These are phyloP conservation scores for Pygathrix nemaeus DNA, from an alignment of 2,113 vertebrate species.

Conservation along the genomic window DNA sequence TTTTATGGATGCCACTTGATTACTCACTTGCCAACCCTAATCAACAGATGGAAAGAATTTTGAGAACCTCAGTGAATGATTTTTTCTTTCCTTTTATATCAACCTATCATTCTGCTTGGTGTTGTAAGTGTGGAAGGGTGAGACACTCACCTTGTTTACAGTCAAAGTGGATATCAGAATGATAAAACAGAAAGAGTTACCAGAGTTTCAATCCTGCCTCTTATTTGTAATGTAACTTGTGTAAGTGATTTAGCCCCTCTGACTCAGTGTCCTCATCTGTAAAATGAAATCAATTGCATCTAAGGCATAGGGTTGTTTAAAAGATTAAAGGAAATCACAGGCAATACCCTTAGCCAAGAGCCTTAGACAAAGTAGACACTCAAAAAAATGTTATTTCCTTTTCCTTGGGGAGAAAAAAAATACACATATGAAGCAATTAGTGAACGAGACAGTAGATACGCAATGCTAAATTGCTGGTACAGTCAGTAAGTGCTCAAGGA, in stretches of 20 bases:
- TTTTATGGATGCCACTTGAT: background rate
- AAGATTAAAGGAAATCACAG: conserved; percentile 35
- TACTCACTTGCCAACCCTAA: background rate
- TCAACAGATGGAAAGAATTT: background rate
- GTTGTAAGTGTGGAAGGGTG: background rate
- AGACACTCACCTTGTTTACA: background rate
- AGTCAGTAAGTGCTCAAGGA: conserved; percentile 34
- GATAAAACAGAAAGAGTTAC: background rate
- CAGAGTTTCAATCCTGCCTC: background rate
- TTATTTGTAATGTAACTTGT: background rate
- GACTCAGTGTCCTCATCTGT: conserved; percentile 41
- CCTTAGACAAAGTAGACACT: conserved; percentile 22
- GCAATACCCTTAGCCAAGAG: conserved; percentile 1
- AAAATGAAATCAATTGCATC: conserved; percentile 33
- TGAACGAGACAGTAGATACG: conserved; percentile 43
- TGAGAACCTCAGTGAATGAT: background rate
- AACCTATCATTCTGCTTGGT: background rate
- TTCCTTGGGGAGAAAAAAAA: conserved; percentile 36
- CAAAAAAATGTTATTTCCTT: conserved; percentile 17
- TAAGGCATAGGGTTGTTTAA: conserved; percentile 8
- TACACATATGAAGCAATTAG: conserved; percentile 55
- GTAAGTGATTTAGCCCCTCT: background rate
- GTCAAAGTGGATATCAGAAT: background rate
- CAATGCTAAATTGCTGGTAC: background rate
- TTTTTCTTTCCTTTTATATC: background rate